These are phyloP conservation scores for Neoascia interrupta DNA, from an alignment of 2,888 invertebrate genomes.

Conservation along the genomic window DNA sequence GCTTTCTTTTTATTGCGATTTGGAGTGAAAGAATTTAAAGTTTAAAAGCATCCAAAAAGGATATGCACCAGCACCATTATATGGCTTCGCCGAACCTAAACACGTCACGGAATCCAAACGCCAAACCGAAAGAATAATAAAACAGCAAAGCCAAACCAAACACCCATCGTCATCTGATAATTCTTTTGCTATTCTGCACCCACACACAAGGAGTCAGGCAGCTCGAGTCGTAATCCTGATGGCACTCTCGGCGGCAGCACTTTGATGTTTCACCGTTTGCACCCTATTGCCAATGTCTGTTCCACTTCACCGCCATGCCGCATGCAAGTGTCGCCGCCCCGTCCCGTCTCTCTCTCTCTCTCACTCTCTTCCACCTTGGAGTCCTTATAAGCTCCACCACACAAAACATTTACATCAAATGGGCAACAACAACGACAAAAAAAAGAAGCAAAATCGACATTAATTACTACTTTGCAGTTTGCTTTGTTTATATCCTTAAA, in stretches of 20 bases:
- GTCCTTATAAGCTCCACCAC: constrained; percentile 24
- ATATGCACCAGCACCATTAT: too few species aligned
- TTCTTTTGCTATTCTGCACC: constrained; percentile 7
- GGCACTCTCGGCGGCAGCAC: too few species aligned
- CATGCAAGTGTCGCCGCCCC: constrained; percentile 3
- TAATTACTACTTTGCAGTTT: constrained; percentile 55
- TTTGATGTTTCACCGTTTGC: constrained; percentile 35
- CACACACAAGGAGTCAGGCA: not conserved
- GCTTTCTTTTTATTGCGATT: too few species aligned
- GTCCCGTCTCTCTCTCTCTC: too few species aligned
- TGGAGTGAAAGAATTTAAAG: too few species aligned
- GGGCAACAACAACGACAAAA: constrained; percentile 37
- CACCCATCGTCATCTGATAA: too few species aligned
- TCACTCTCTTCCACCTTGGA: too few species aligned
- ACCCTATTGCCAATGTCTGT: constrained; percentile 40
- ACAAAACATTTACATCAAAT: constrained; percentile 46
- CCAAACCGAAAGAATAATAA: too few species aligned
- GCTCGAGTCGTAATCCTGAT: constrained; percentile 23
- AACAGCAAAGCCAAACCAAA: too few species aligned
- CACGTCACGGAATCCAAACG: too few species aligned
- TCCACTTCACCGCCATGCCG: constrained; percentile 24
- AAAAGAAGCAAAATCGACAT: constrained; percentile 43
- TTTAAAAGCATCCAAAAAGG: too few species aligned
- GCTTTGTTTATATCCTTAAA: constrained; percentile 15
- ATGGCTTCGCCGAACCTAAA: too few species aligned